Evolutionary conservation across 2,888 invertebrate genomes (phyloP), one percentile per base, ranked within the genome.

Genomic region (Perizoma flavofasciatum): DNA sequence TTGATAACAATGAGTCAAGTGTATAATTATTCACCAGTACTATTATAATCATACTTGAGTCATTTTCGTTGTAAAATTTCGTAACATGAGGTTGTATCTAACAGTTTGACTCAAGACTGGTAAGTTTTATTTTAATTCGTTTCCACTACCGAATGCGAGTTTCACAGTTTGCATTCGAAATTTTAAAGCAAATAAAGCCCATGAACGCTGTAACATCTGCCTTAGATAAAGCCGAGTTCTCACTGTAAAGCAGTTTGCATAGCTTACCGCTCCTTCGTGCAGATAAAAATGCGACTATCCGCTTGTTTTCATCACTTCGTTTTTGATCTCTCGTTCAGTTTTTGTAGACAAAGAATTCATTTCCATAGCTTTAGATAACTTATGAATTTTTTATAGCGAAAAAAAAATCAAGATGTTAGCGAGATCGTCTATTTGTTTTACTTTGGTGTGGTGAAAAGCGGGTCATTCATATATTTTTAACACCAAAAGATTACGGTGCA

Each of bases 101-200:
- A n/a, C n/a, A n/a, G n/a, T n/a, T n/a, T n/a, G n/a, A n/a, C n/a
- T n/a, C n/a, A n/a, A n/a, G n/a, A n/a, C n/a, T n/a, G 22, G 22
- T 22, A 22, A 22, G 22, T 22, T 2, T 22, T 22, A 22, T 2
- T 22, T 22, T 37, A 37, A 7, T 37, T 37, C 37, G 9, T 41
- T 8, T 9, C 5, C 32, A 46, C 46, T 33, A 81, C 80, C 76
- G 78, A 83, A 82, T 78, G 77, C 80, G 77, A 78, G 80, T 74
- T 77, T 75, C 73, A 75, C 78, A 79, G 85, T 86, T 86, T 85
- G 82, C 85, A 86, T 85, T 82, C 78, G 82, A 85, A 86, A 85
- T 86, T 86, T 79, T 79, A 82, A 84, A 81, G 76, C 80, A 85
- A 86, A 86, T 82, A 82, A 74, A 79, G 74, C 72, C 69, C 73